Evolutionary conservation across 2,797 vertebrate genomes (phyloP).

Genomic region (Triplophysa bombifrons): DNA sequence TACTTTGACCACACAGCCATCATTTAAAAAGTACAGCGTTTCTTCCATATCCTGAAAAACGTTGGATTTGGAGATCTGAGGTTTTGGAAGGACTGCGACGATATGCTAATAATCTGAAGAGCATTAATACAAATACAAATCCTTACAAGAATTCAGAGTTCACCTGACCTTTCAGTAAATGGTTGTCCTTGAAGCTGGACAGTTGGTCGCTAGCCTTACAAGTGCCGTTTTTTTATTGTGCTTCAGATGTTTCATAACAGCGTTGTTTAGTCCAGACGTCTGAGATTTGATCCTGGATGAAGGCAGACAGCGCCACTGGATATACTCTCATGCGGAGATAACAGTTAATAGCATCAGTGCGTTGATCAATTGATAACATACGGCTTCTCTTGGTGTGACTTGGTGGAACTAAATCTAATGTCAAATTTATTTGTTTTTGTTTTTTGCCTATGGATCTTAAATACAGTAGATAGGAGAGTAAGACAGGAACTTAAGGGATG

Average conservation of each 20-base stretch:
- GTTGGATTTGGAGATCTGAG: too few relatives aligned
- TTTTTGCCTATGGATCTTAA: too few relatives aligned
- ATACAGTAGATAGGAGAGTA: too few relatives aligned
- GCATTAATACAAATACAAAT: too few relatives aligned
- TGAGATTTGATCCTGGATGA: neutral
- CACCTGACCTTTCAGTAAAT: conserved; percentile 37
- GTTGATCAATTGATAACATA: neutral
- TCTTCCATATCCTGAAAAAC: too few relatives aligned
- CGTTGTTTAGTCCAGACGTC: neutral
- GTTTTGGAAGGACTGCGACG: too few relatives aligned
- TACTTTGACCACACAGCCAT: too few relatives aligned
- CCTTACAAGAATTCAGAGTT: too few relatives aligned
- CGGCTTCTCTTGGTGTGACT: neutral
- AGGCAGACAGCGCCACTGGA: neutral
- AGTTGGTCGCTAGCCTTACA: conserved; percentile 19
- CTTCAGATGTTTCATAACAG: neutral
- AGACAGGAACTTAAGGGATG: too few relatives aligned
- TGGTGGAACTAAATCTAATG: neutral
- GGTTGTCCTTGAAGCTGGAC: neutral
- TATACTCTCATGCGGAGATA: neutral
- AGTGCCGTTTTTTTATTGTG: conserved; percentile 38
- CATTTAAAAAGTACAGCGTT: too few relatives aligned
- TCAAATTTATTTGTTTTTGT: too few relatives aligned
- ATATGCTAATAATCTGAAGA: too few relatives aligned
- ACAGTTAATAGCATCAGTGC: neutral